Percentiles rank a stretch among this genome's conserved stretches.
Conservation (phyloP, 1,140 invertebrate species). For the Diprion similis region DNA sequence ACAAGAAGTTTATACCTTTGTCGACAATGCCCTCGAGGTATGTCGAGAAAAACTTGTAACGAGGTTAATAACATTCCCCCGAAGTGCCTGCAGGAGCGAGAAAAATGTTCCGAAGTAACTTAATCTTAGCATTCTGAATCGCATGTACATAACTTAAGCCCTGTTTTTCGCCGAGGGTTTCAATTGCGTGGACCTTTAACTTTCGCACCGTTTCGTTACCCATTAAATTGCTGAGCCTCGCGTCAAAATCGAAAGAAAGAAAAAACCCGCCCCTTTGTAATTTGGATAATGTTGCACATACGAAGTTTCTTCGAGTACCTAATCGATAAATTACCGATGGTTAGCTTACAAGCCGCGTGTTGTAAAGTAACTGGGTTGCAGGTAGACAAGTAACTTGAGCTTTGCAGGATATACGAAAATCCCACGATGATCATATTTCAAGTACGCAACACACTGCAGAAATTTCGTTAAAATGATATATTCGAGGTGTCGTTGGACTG, state of each 20-base stretch:
- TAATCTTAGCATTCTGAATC: too few relatives aligned
- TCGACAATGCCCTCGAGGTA: not conserved
- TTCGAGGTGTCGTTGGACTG: too few relatives aligned
- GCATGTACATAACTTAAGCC: too few relatives aligned
- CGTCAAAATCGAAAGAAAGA: too few relatives aligned
- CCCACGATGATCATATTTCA: too few relatives aligned
- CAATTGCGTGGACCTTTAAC: too few relatives aligned
- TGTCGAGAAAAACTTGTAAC: not conserved
- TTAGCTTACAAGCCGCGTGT: not conserved
- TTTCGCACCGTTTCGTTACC: too few relatives aligned
- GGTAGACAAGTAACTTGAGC: not conserved
- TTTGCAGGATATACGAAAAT: too few relatives aligned
- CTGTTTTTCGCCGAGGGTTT: too few relatives aligned
- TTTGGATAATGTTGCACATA: not conserved
- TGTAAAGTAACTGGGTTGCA: not conserved
- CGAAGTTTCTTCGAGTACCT: not conserved
- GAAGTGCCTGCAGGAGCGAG: not conserved
- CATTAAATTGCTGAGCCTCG: too few relatives aligned
- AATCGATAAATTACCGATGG: not conserved
- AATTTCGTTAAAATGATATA: too few relatives aligned
- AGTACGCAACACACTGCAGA: too few relatives aligned
- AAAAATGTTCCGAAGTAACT: not conserved
- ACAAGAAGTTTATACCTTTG: not conserved
- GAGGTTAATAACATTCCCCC: conserved; percentile 1
- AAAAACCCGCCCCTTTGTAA: not conserved